Percentiles rank a stretch among this genome's conserved stretches.
Evolutionary conservation across 2,797 vertebrate genomes (phyloP).

Genomic region (Chiloscyllium punctatum): DNA sequence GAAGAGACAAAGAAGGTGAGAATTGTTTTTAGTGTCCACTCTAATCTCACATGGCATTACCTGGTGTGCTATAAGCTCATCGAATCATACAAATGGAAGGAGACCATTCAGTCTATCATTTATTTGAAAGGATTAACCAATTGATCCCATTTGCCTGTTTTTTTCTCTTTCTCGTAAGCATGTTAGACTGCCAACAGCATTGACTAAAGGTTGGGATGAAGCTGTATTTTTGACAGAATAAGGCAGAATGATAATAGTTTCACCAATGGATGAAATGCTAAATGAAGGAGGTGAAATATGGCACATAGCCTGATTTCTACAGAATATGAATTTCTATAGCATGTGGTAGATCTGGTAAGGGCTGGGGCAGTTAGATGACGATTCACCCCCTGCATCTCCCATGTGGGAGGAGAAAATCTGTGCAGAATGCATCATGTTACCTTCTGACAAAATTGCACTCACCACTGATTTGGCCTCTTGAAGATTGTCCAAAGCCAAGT

Average conservation of each 20-base stretch:
- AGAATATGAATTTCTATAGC: background rate
- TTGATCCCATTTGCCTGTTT: background rate
- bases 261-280: background rate
- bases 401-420: background rate
- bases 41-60: background rate
- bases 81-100: background rate
- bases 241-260: background rate
- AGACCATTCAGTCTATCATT: too few relatives aligned
- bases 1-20: background rate
- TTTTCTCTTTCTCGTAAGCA: background rate
- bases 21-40: background rate
- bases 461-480: slow-evolving; percentile 45
- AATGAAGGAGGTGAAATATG: background rate
- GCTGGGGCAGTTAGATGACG: background rate
- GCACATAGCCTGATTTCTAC: too few relatives aligned
- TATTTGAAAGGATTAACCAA: background rate
- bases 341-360: background rate
- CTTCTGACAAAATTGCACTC: slow-evolving; percentile 20
- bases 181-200: background rate
- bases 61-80: background rate
- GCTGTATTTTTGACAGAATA: background rate
- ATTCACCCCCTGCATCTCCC: background rate
- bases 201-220: background rate
- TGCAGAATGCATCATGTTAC: background rate
- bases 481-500: slow-evolving; percentile 43